Base-by-base conservation (phyloP, 2,113 vertebrate genomes). In the Myrmecophaga tridactyla region DNA sequence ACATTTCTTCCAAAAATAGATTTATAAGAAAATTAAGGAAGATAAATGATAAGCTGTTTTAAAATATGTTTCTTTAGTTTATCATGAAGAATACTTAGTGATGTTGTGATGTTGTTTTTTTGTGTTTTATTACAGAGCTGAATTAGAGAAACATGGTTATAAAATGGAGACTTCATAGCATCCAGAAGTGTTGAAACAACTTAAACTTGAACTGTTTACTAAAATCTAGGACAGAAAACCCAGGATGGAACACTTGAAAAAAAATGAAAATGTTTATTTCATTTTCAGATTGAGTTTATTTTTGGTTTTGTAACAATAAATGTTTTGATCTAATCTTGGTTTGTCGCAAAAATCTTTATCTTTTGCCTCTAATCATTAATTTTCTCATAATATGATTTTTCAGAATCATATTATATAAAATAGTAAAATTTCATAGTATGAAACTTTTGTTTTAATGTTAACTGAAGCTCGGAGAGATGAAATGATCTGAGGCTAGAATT, bases 221-320 rank as follows among this genome's bases (percentile, higher is more conserved):
- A n/a, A n/a, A n/a, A n/a, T n/a, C 82, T 89, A 70, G 31, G 46
- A 46, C 72, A 76, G 77, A 87, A 48, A 90, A 78, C 78, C 63
- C 60, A 93, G 91, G 58, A 81, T 75, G 69, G 53, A 20, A 86
- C 86, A 62, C 72, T 96, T 81, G 17, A n/a, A 77, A 82, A 81
- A 82, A 58, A 92, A 92, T n/a, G n/a, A 95, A 90, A 27, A 90
- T 60, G 51, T 85, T 97, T 95, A 92, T 97, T 95, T 94, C 96
- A 88, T 94, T 83, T 86, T 72, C 53, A 93, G 58, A 63, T 96
- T 93, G 60, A 34, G 91, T 93, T 97, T 96, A 85, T 95, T 96
- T 97, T 96, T 93, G 86, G 76, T 92, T 96, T 95, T 96, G 76
- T 97, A 96, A 95, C 51, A 97, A 97, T 97, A 97, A 97, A 97